phyloP scores from a whole-genome alignment of 2,113 vertebrate species.

The Capreolus pygargus region DNA sequence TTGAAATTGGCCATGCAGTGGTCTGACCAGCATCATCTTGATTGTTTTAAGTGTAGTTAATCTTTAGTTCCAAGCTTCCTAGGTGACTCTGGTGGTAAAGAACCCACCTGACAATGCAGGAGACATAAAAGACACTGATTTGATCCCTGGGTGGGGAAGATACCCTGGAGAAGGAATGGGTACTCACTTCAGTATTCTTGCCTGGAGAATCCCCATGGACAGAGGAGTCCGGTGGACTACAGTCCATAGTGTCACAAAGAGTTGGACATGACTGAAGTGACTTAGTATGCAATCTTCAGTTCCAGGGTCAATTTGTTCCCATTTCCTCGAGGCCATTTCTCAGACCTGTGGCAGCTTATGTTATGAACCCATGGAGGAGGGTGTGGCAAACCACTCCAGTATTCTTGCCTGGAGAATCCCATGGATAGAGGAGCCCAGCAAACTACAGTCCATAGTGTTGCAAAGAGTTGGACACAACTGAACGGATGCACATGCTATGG shows the following conservation, averaged over 20 bases:
- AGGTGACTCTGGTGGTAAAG: neutral
- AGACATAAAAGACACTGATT: neutral
- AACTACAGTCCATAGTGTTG: neutral
- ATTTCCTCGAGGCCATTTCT: neutral
- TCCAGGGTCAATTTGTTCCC: neutral
- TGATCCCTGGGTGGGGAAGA: neutral
- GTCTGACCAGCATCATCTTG: neutral
- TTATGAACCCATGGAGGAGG: neutral
- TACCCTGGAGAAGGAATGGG: neutral
- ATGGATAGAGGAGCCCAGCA: neutral
- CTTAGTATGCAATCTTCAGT: neutral
- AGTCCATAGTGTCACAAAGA: neutral
- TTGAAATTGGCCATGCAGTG: neutral
- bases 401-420: neutral
- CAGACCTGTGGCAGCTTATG: neutral
- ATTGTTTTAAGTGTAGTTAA: neutral
- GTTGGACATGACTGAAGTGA: neutral
- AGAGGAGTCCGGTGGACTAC: neutral
- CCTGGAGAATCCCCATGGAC: neutral
- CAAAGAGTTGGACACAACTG: neutral
- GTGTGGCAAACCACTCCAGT: neutral
- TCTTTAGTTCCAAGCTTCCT: neutral
- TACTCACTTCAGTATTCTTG: neutral
- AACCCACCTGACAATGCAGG: neutral
- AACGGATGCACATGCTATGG: neutral